Percentiles rank a stretch among this genome's conserved stretches.
These are phyloP conservation scores for Pinctada fucata DNA, from an alignment of 2,888 invertebrate genomes.

Conservation along the genomic window DNA sequence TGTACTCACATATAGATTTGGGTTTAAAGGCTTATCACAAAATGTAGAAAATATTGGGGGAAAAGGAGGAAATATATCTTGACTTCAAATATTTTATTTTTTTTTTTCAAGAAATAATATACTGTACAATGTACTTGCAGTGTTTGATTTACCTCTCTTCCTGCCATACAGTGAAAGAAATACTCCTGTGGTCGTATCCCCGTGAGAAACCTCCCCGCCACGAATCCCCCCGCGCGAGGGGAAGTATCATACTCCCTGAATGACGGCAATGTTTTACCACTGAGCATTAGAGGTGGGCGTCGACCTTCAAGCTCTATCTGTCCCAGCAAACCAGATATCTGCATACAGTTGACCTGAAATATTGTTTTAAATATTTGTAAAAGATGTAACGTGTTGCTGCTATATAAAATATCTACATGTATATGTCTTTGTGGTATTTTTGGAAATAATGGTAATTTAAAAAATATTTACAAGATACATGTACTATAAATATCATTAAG, in stretches of 20 bases:
- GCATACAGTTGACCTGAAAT: slow-evolving; percentile 90
- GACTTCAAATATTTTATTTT: too few species aligned
- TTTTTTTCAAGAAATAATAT: too few species aligned
- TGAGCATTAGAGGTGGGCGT: slow-evolving; percentile 95
- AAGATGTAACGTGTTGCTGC: not conserved
- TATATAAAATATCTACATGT: too few species aligned
- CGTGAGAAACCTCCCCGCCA: slow-evolving; percentile 97
- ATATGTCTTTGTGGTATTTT: too few species aligned
- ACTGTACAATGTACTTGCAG: too few species aligned
- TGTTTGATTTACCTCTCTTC: slow-evolving; percentile 86
- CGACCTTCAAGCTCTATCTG: slow-evolving; percentile 99
- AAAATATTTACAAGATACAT: too few species aligned
- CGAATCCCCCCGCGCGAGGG: slow-evolving; percentile 96
- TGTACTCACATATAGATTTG: too few species aligned
- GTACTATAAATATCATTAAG: too few species aligned
- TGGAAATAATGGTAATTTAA: too few species aligned
- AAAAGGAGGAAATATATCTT: too few species aligned
- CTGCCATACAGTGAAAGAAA: slow-evolving; percentile 99
- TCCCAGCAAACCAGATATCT: slow-evolving; percentile 97
- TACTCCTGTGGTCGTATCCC: slow-evolving; percentile 99
- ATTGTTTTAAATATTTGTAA: not conserved
- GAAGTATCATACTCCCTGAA: slow-evolving; percentile 91
- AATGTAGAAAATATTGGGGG: too few species aligned
- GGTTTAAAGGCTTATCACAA: too few species aligned
- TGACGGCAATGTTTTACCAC: slow-evolving; percentile 92